phyloP scores from a whole-genome alignment of 2,888 invertebrate species.

The Tenthredo scrophulariae region DNA sequence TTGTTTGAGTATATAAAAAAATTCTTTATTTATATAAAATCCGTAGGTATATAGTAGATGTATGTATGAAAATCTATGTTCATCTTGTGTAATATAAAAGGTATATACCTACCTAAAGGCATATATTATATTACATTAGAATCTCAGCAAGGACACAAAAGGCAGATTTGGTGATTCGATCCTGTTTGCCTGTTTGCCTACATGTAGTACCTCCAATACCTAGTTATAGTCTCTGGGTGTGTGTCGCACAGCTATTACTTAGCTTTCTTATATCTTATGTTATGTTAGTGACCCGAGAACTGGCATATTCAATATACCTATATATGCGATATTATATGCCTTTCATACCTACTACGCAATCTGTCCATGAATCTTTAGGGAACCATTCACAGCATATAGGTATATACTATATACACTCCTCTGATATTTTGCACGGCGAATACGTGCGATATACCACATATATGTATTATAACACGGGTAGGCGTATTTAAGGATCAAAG shows the following conservation, averaged over 20 bases:
- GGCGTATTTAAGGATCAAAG: background rate
- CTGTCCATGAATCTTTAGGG: constrained; percentile 35
- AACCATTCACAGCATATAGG: background rate
- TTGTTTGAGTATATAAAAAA: too few relatives aligned
- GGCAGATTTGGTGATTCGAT: background rate
- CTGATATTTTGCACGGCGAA: background rate
- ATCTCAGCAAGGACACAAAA: background rate
- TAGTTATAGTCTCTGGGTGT: background rate
- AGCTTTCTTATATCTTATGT: background rate
- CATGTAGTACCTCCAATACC: background rate
- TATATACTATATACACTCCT: background rate
- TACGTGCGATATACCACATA: background rate
- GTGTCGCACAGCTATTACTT: background rate
- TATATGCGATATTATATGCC: background rate
- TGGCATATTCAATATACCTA: background rate
- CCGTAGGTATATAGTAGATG: too few relatives aligned
- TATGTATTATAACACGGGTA: background rate
- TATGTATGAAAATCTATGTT: too few relatives aligned
- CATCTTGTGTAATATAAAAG: too few relatives aligned
- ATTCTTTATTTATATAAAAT: too few relatives aligned
- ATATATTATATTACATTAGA: background rate
- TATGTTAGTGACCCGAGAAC: background rate
- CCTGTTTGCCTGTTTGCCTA: background rate
- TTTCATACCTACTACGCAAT: background rate
- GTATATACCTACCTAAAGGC: background rate